Base-by-base conservation (phyloP, 2,797 vertebrate species). In the Sebastes matsubarae region DNA sequence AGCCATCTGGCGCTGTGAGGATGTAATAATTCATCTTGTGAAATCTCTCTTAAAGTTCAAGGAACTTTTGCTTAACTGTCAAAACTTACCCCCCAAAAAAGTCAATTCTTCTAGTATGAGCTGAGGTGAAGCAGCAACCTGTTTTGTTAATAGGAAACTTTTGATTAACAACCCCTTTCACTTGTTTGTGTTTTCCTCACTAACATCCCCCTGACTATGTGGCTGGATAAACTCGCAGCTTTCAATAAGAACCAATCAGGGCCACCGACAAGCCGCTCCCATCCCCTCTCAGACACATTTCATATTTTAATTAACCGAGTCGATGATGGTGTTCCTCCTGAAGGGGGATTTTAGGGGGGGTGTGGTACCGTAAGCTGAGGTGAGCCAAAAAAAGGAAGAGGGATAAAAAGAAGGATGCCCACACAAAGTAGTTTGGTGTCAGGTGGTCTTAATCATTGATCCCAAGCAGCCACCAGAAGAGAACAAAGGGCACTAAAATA, bases 401-500 rank as follows among this genome's bases (percentile, higher is more conserved):
- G 52, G 20, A 20, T 14, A 8, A 22, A 57, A n/a, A 30, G 5
- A 25, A 66, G 80, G 16, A 79, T 57, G 81, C 54, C 64, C 10
- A 16, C 14, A 54, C 30, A 78, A 86, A 79, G 77, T 73, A 78
- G 80, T 85, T 89, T 81, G 68, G 64, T 69, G 85, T 88, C 82
- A 85, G 86, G 77, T 80, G 78, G 86, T 91, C 92, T 85, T 94
- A 92, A 94, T 95, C 92, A 94, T 76, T 92, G 93, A 94, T 92
- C 94, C 87, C 81, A 84, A 83, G 85, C 87, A 94, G 90, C 79
- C 84, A 85, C 83, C 84, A 87, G 90, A 90, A 94, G 90, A 94
- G 94, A 95, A 96, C 91, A 96, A 95, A 95, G 92, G 79, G 65
- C 88, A 88, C 85, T 96, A 94, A 96, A 96, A 95, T 94, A 95